Percentiles rank a stretch among this genome's conserved stretches.
These are phyloP conservation scores for Malacoraja senta DNA, from an alignment of 2,797 vertebrate species.

Conservation along the genomic window DNA sequence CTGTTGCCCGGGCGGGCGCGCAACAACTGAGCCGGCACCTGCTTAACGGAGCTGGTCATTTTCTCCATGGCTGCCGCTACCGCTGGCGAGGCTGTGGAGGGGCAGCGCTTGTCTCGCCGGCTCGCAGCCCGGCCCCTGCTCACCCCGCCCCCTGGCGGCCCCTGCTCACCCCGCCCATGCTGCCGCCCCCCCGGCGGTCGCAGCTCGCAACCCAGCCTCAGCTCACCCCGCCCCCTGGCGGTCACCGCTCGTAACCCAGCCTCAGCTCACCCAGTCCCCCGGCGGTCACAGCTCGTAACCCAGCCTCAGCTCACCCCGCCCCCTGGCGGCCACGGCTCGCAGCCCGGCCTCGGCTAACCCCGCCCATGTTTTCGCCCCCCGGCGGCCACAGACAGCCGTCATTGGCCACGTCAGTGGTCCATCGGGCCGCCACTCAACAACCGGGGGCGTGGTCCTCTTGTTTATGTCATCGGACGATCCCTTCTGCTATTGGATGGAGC, in stretches of 20 bases:
- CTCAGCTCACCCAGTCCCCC: no score
- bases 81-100: neutral
- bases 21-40: conserved; percentile 79
- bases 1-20: conserved; percentile 71
- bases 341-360: no score
- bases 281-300: no score
- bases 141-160: neutral
- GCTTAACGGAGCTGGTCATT: conserved; percentile 77
- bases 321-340: no score
- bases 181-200: no score
- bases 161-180: no score
- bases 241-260: no score
- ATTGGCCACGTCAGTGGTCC: neutral
- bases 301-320: no score
- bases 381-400: no score
- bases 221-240: no score
- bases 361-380: no score
- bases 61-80: neutral
- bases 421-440: neutral
- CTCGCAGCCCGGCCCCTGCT: neutral
- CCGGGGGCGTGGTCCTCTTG: neutral
- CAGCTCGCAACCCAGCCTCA: no score
- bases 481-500: neutral
- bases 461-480: neutral
- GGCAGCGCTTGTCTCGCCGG: neutral